phyloP scores from a whole-genome alignment of 2,113 vertebrate genomes.

The Melospiza georgiana region DNA sequence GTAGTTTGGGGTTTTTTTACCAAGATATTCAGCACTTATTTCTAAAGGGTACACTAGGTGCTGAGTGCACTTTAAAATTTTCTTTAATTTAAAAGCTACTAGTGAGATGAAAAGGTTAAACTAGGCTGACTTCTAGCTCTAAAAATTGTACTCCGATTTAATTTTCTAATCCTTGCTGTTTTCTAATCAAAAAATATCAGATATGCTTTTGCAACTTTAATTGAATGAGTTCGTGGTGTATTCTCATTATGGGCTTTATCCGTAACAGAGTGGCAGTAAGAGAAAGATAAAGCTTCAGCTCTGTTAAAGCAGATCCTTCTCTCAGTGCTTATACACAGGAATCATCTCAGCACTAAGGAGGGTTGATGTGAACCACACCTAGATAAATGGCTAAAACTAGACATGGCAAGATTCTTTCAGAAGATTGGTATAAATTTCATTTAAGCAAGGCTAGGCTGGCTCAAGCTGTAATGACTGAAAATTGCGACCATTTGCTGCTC shows the following conservation, averaged over 20 bases:
- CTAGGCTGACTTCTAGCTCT: neutral
- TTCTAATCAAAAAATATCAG: neutral
- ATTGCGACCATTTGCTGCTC: neutral
- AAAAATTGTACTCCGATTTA: neutral
- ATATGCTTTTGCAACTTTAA: neutral
- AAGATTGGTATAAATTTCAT: neutral
- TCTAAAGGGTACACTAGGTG: neutral
- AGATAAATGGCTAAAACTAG: neutral
- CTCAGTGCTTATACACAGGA: neutral
- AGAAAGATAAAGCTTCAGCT: neutral
- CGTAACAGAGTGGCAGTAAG: neutral
- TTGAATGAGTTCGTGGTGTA: neutral
- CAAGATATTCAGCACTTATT: neutral
- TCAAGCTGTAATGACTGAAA: neutral
- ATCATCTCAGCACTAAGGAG: neutral
- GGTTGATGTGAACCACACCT: neutral
- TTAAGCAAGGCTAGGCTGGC: neutral
- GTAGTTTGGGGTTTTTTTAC: neutral
- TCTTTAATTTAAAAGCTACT: neutral
- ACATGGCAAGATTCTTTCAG: neutral
- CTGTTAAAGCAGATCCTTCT: neutral
- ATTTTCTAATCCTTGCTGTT: neutral
- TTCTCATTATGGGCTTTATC: neutral
- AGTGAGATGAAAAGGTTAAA: neutral
- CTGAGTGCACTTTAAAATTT: neutral